Evolutionary conservation across 2,797 vertebrate species (phyloP).

Genomic region (Cottoperca gobio): DNA sequence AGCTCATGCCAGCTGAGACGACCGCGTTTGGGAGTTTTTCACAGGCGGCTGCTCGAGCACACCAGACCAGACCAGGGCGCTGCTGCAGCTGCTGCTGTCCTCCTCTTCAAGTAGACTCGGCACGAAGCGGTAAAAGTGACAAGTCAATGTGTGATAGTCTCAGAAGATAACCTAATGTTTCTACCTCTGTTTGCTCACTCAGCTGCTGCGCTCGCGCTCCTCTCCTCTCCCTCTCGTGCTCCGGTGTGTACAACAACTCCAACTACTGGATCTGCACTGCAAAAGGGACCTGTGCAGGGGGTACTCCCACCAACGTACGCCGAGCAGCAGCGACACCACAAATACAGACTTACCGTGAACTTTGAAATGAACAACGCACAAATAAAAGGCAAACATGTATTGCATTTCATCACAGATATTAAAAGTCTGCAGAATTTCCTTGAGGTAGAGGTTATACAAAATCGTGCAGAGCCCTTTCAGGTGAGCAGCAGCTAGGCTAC

Average conservation of each 20-base stretch:
- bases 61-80: conserved; percentile 49
- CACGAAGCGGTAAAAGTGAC: conserved; percentile 73
- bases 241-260: conserved; percentile 81
- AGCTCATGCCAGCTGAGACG: conserved; percentile 91
- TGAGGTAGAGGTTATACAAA: conserved; percentile 1
- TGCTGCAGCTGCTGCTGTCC: conserved; percentile 26
- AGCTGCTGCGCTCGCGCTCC: conserved; percentile 65
- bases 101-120: conserved; percentile 58
- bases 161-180: conserved; percentile 75
- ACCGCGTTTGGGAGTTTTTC: conserved; percentile 72
- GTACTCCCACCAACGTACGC: conserved; percentile 79
- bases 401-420: background rate
- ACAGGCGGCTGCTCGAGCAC: conserved; percentile 56
- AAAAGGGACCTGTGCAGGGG: conserved; percentile 82
- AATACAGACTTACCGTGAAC: background rate
- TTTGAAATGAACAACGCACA: conserved; percentile 14
- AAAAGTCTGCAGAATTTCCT: background rate
- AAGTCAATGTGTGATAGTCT: conserved; percentile 70
- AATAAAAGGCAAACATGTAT: background rate
- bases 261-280: conserved; percentile 85
- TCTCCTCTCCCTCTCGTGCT: conserved; percentile 63
- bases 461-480: conserved; percentile 12
- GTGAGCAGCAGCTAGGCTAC: conserved; percentile 44
- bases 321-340: conserved; percentile 72
- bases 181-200: conserved; percentile 78